Percentiles rank a stretch among this genome's conserved stretches.
phyloP scores from a whole-genome alignment of 2,797 vertebrate genomes.

The Eidolon dupreanum region DNA sequence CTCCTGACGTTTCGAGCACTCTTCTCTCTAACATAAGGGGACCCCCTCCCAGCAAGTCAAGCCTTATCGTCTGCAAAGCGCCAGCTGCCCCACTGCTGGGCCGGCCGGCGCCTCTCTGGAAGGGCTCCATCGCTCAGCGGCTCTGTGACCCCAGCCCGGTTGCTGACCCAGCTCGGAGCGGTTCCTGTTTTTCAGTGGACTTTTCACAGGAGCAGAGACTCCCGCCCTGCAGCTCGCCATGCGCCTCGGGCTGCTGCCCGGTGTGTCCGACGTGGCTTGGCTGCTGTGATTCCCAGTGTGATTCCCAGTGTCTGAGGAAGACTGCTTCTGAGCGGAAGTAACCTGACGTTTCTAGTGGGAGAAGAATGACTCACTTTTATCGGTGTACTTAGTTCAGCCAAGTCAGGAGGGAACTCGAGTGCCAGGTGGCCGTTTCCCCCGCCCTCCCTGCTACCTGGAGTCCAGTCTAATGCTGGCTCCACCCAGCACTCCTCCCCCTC shows the following conservation, averaged over 20 bases:
- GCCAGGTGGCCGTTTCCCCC: background rate
- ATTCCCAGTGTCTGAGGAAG: background rate
- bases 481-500: background rate
- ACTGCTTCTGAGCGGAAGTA: background rate
- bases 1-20: background rate
- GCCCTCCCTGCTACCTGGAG: no score
- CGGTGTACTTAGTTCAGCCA: background rate
- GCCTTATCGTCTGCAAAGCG: background rate
- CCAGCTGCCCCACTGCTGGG: accelerated
- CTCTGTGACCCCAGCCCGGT: background rate
- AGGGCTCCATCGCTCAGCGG: background rate
- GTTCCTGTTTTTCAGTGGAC: background rate
- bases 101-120: background rate
- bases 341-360: background rate
- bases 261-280: background rate
- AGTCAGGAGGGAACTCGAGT: no score
- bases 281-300: background rate
- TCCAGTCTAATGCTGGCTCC: background rate
- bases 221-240: background rate
- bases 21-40: background rate
- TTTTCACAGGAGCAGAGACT: background rate
- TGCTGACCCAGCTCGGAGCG: slow-evolving; percentile 1
- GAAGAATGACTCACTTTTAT: background rate
- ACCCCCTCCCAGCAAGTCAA: background rate
- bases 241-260: background rate